Evolutionary conservation across 1,140 invertebrate genomes (phyloP).

Genomic region (Phymastichus coffea): DNA sequence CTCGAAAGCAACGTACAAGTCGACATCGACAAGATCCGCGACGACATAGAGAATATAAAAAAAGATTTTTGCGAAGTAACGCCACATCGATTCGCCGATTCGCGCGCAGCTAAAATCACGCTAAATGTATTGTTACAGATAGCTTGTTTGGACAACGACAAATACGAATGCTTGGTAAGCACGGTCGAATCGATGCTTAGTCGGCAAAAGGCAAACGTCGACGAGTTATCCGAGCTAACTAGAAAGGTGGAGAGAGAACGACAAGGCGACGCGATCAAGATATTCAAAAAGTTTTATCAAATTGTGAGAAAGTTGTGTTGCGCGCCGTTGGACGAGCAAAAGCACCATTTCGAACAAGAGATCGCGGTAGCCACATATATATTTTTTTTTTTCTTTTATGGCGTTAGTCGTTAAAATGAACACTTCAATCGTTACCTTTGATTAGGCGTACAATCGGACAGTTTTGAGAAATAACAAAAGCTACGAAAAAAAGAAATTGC

Average conservation of each 20-base stretch:
- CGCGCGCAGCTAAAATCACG: no score
- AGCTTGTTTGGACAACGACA: not conserved
- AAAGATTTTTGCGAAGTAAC: slow-evolving; percentile 11
- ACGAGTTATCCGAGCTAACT: slow-evolving; percentile 3
- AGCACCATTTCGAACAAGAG: no score
- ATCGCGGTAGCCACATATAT: no score
- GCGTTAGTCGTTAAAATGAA: no score
- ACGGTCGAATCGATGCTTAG: not conserved
- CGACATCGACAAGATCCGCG: not conserved
- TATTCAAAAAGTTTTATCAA: slow-evolving; percentile 27
- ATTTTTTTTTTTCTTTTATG: no score
- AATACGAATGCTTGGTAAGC: not conserved
- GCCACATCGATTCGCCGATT: not conserved
- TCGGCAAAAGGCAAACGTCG: slow-evolving; percentile 4
- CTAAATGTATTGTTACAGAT: slow-evolving; percentile 2
- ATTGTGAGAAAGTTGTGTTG: slow-evolving; percentile 21
- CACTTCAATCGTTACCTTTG: no score
- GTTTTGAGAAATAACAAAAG: slow-evolving; percentile 22
- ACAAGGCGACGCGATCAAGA: not conserved
- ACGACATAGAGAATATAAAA: not conserved
- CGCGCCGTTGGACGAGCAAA: no score
- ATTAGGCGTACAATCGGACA: slow-evolving; percentile 28
- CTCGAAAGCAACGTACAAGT: slow-evolving; percentile 1
- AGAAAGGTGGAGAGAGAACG: not conserved
- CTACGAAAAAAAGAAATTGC: slow-evolving; percentile 24